Conservation (phyloP, 2,888 invertebrate species). For the Venusia cambrica region DNA sequence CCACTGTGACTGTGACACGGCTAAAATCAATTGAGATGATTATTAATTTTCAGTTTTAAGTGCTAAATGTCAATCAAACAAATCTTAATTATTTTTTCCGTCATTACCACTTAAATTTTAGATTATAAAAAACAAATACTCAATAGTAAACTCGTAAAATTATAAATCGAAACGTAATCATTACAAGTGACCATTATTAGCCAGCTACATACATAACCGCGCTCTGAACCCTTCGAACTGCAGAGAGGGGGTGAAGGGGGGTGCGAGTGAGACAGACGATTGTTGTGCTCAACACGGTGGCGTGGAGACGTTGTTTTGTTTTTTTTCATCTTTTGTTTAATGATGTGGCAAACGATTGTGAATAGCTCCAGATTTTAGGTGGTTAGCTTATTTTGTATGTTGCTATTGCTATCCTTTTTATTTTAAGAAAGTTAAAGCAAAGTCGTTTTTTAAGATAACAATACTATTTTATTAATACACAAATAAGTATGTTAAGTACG, state of each 20-base stretch:
- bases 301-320: slow-evolving; percentile 40
- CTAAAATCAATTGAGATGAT: too few relatives aligned
- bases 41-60: too few relatives aligned
- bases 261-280: slow-evolving; percentile 55
- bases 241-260: slow-evolving; percentile 37
- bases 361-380: slow-evolving; percentile 2
- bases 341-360: slow-evolving; percentile 4
- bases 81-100: too few relatives aligned
- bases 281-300: slow-evolving; percentile 31
- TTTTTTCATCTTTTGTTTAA: slow-evolving; percentile 8
- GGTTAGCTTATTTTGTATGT: too few relatives aligned
- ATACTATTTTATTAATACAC: too few relatives aligned
- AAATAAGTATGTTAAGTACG: too few relatives aligned
- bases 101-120: too few relatives aligned
- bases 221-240: slow-evolving; percentile 51
- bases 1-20: too few relatives aligned
- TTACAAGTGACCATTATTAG: slow-evolving; percentile 16
- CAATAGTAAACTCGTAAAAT: neutral
- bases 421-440: too few relatives aligned
- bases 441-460: too few relatives aligned
- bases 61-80: too few relatives aligned
- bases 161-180: slow-evolving; percentile 11
- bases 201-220: slow-evolving; percentile 48
- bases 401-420: too few relatives aligned
- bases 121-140: slow-evolving; percentile 4